Base-by-base conservation (phyloP, 2,113 vertebrate species). In the Aleadryas rufinucha region DNA sequence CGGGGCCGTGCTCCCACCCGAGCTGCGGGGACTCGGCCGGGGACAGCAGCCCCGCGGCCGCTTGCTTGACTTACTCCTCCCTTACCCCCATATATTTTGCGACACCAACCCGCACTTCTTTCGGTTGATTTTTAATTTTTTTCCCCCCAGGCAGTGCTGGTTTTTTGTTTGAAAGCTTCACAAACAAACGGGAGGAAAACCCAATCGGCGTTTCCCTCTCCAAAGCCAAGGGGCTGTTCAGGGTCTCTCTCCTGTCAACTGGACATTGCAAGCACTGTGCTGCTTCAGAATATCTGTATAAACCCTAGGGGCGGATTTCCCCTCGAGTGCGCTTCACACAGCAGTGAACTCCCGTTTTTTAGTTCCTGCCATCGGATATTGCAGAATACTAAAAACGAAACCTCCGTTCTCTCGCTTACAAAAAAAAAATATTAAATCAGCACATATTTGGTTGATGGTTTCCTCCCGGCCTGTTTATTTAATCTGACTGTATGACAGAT, bases 381-480 rank as follows among this genome's bases (percentile, higher is more conserved):
- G 66, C 75, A 84, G 92, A 84, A 81, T 7, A 83, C 30, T 90
- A 84, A 97, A 96, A 93, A 21, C 8, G 82, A 96, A 96, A 94
- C 64, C 89, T 89, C 80, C 11, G 7, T 76, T 86, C 52, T 52
- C 44, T 70, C 3, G 2, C 17, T 78, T 61, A 30, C 22, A 52
- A 47, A 37, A 41, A 47, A 41, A 16, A 53, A 19, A 33, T 15
- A 85, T 26, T 9, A 94, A 94, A 88, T 85, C 95, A 89, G 94
- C 93, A 75, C 94, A 90, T 92, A 93, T 89, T 94, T 93, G 60
- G 54, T 90, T 89, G 94, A 96, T 82, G 91, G 95, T 86, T 96
- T 96, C 89, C 96, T 94, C 92, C 86, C n/a, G 49, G 90, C 66
- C 53, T 97, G 96, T 97, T 97, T 96, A 93, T 97, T 96, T 94